Evolutionary conservation across 2,797 vertebrate genomes (phyloP).

Genomic region (Melanotaenia nigrans): DNA sequence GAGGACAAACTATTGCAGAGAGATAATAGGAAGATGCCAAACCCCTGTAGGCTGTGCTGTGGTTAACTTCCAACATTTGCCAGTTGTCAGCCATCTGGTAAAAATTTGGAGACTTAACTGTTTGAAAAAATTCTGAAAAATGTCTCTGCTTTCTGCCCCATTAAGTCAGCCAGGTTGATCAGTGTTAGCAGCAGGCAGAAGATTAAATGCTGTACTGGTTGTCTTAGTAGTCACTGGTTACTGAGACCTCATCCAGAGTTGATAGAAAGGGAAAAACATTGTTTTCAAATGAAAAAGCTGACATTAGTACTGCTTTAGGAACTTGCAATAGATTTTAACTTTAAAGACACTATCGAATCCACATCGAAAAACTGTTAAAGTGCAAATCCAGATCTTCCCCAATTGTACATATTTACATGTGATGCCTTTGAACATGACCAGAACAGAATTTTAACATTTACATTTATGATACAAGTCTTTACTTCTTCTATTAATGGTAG

Average conservation of each 20-base stretch:
- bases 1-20: background rate
- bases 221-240: background rate
- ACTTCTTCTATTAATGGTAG: background rate
- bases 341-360: too few relatives aligned
- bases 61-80: conserved; percentile 16
- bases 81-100: conserved; percentile 37
- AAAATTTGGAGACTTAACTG: conserved; percentile 5
- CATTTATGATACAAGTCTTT: conserved; percentile 6
- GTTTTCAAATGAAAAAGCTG: background rate
- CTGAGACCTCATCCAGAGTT: background rate
- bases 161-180: conserved; percentile 5
- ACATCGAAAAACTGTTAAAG: background rate
- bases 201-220: conserved; percentile 8
- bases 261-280: background rate
- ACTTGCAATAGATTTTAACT: too few relatives aligned
- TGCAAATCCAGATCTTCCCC: fast-evolving
- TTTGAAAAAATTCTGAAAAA: conserved; percentile 16
- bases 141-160: conserved; percentile 5
- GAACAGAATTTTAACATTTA: background rate
- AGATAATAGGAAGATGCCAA: conserved; percentile 32
- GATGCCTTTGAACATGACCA: conserved; percentile 4
- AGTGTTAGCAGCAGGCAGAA: background rate
- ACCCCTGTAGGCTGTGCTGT: conserved; percentile 5
- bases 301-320: background rate
- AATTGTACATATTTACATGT: conserved; percentile 13